These are phyloP conservation scores for Leistus spinibarbis DNA, from an alignment of 2,888 invertebrate species.

Conservation along the genomic window DNA sequence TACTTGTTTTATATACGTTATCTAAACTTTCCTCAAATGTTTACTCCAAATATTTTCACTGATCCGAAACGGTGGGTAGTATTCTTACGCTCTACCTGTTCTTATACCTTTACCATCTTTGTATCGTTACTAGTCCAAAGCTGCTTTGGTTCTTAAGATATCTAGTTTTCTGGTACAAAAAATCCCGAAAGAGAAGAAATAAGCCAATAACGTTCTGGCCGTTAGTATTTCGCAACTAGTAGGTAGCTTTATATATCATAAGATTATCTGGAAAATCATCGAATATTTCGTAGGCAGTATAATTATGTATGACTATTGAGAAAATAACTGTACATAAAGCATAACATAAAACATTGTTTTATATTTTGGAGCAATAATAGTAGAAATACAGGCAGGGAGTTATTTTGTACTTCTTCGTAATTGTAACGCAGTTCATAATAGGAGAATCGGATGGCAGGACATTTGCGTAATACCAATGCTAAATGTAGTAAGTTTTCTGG, in stretches of 20 bases:
- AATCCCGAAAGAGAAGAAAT: not conserved
- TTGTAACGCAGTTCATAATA: no score
- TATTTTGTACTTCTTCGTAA: no score
- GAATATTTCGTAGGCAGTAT: no score
- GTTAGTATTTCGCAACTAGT: not conserved
- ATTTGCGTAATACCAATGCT: no score
- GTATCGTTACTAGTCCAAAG: not conserved
- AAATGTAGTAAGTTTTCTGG: no score
- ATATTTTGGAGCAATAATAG: no score
- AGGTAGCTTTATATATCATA: not conserved
- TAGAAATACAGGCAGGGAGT: no score
- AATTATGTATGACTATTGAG: no score
- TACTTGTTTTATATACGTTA: not conserved
- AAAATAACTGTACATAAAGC: no score
- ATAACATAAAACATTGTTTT: no score
- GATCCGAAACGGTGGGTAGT: constrained; percentile 1
- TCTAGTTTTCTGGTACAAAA: not conserved
- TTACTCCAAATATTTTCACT: not conserved
- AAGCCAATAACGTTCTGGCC: not conserved
- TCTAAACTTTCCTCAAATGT: not conserved
- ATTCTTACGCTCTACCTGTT: not conserved
- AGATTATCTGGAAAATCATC: not conserved
- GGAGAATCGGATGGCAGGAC: no score
- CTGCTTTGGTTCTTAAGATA: constrained; percentile 6
- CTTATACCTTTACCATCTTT: constrained; percentile 4